These are phyloP conservation scores for Dascyllus trimaculatus DNA, from an alignment of 2,113 vertebrate species.

Conservation along the genomic window DNA sequence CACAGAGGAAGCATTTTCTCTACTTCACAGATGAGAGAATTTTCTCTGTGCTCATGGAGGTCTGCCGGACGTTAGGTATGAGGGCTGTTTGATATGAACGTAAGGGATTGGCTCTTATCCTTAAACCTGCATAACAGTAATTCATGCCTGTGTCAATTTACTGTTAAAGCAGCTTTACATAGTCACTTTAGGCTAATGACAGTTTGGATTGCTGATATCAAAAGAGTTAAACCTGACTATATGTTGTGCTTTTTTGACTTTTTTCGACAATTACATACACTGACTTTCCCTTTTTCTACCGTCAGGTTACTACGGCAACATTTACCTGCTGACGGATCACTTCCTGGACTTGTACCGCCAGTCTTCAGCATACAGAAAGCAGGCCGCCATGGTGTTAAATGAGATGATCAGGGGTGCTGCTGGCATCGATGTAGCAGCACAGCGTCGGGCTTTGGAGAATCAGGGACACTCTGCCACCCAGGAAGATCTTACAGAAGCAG, in stretches of 20 bases:
- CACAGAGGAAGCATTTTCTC: conserved; percentile 88
- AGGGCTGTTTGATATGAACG: neutral
- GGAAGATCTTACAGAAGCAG: conserved; percentile 85
- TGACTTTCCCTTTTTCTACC: neutral
- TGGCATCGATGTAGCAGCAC: conserved; percentile 79
- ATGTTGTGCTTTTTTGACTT: neutral
- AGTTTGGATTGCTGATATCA: neutral
- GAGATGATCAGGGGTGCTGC: conserved; percentile 90
- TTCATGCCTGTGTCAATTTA: neutral
- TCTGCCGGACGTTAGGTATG: conserved; percentile 89
- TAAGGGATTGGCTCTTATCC: neutral
- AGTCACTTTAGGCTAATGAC: neutral
- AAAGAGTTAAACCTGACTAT: neutral
- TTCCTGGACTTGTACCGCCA: conserved; percentile 91
- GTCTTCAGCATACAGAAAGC: conserved; percentile 89
- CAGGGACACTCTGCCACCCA: neutral
- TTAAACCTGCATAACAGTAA: neutral
- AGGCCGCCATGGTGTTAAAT: conserved; percentile 93
- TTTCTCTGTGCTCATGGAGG: conserved; percentile 86
- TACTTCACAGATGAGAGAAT: conserved; percentile 91
- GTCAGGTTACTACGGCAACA: conserved; percentile 89
- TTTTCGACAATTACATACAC: neutral
- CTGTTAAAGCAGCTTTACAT: neutral
- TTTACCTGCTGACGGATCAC: conserved; percentile 92
- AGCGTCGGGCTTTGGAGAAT: conserved; percentile 54